Conservation (phyloP, 2,113 vertebrate species). For the Oryzias woworae region DNA sequence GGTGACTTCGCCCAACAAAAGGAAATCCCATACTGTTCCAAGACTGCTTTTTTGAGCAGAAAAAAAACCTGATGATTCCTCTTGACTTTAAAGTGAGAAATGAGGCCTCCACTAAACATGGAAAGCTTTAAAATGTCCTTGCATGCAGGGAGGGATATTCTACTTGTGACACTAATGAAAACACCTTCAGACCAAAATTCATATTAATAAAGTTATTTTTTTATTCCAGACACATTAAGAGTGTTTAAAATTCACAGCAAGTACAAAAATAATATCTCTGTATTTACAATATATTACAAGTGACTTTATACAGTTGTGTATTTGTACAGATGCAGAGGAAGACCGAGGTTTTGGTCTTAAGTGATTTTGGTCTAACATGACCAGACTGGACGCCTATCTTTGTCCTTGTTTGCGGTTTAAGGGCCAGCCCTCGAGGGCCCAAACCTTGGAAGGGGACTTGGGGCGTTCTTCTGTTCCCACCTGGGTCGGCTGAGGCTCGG, state of each 20-base stretch:
- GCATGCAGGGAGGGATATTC: conserved; percentile 10
- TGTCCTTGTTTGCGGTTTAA: conserved; percentile 24
- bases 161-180: neutral
- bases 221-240: conserved; percentile 65
- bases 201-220: conserved; percentile 52
- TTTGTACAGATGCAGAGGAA: conserved; percentile 41
- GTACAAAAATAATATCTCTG: conserved; percentile 79
- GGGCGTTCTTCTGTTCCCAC: conserved; percentile 17
- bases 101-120: conserved; percentile 7
- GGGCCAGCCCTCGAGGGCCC: conserved; percentile 43
- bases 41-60: conserved; percentile 13
- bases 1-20: conserved; percentile 61
- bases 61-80: conserved; percentile 31
- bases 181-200: conserved; percentile 11
- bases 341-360: conserved; percentile 30
- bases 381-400: conserved; percentile 50
- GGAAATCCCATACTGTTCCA: conserved; percentile 69
- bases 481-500: conserved; percentile 11
- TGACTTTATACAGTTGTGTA: conserved; percentile 55
- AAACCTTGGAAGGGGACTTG: conserved; percentile 6
- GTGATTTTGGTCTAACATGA: conserved; percentile 25
- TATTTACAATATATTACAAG: conserved; percentile 76
- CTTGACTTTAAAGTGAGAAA: conserved; percentile 33
- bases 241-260: conserved; percentile 73
- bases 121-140: conserved; percentile 14